Percentiles rank a stretch among this genome's conserved stretches.
Conservation (phyloP, 2,797 vertebrate species). For the Diplodus puntazzo region DNA sequence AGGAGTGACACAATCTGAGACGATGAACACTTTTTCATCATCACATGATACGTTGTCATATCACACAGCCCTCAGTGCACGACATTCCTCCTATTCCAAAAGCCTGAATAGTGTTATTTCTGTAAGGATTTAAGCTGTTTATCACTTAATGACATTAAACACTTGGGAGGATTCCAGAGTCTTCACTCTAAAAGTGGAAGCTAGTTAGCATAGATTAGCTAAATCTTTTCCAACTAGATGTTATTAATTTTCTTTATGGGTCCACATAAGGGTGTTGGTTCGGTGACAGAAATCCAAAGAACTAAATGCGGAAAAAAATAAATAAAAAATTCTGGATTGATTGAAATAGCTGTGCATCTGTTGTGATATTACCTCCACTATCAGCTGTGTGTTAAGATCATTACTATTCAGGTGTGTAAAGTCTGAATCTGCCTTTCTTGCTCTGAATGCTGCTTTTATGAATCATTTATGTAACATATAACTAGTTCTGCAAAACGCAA, state of each 20-base stretch:
- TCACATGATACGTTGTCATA: no score
- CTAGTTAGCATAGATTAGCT: no score
- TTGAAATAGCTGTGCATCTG: neutral
- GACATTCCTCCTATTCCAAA: neutral
- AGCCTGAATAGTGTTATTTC: neutral
- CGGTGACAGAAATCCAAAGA: no score
- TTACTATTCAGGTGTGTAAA: neutral
- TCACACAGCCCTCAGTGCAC: no score
- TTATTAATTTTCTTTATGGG: neutral
- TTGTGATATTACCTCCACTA: neutral
- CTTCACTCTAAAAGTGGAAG: no score
- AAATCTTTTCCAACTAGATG: neutral
- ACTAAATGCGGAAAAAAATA: no score
- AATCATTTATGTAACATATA: neutral
- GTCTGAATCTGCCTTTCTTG: neutral
- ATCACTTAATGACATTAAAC: neutral
- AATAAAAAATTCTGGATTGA: neutral
- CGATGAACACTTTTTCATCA: no score
- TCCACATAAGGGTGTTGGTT: no score
- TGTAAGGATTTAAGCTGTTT: neutral
- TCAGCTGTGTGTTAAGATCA: neutral
- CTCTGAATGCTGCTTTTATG: neutral
- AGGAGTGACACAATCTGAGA: no score
- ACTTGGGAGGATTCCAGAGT: neutral
- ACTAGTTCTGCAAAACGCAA: neutral